Evolutionary conservation across 2,797 vertebrate species (phyloP), one percentile per base, ranked within the genome.

Genomic region (Limosa lapponica): DNA sequence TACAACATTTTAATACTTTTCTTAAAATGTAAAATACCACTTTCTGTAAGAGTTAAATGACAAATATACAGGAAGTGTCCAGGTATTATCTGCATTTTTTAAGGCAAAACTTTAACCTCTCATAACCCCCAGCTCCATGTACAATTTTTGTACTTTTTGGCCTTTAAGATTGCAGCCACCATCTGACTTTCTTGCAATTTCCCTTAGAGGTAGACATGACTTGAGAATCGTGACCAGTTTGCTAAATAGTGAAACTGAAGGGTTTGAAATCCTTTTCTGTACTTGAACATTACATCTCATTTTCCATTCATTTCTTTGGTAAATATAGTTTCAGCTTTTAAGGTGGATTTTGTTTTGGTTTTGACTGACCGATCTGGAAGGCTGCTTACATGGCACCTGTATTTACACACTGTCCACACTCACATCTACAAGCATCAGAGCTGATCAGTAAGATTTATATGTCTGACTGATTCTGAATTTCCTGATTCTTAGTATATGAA

Each of bases 291-390:
- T 82, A 13, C 30, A 28, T 64, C 52, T 95, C 5, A 44, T 73
- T 92, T 87, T 93, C 32, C 23, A 78, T 65, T 89, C 3, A 57
- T 83, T 96, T 86, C 54, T 64, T n/a, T 16, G 34, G 57, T 55
- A 94, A 77, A 82, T 52, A 70, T 4, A 24, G 80, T 83, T 82
- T 85, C 75, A 65, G 12, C 39, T 64, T 87, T 77, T 27, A 79
- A 28, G 6, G 7, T 43, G 48, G 32, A 48, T 81, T 89, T 89
- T 57, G 30, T 23, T 93, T 80, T 58, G 46, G 30, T 37, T 87
- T 88, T 93, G 55, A 57, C 30, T 67, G 61, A 32, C 39, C 1
- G 0, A 24, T 46, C 24, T 72, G 32, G 34, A 79, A 92, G 27
- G 36, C 36, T 80, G 7, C 25, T 84, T 75, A 39, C 24, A 6